Conservation (phyloP, 2,888 invertebrate genomes). For the Dorcus hopei region DNA sequence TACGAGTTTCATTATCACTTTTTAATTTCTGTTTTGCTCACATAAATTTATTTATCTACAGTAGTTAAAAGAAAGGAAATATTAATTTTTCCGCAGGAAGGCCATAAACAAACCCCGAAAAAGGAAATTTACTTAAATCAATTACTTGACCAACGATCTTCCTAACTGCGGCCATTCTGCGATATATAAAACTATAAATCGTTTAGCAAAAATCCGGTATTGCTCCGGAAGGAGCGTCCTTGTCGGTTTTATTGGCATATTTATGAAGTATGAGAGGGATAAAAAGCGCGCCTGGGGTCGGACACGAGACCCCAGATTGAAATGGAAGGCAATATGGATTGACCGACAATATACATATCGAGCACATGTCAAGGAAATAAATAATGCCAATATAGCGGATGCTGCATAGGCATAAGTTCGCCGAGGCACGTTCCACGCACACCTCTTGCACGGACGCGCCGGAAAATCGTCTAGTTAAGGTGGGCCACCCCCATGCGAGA, state of each 20-base stretch:
- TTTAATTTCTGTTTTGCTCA: too few species aligned
- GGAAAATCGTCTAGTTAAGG: slow-evolving; percentile 17
- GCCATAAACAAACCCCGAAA: background rate
- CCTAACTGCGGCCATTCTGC: slow-evolving; percentile 35
- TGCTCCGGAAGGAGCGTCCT: slow-evolving; percentile 34
- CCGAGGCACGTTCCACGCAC: slow-evolving; percentile 34
- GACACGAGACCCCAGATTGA: slow-evolving; percentile 28
- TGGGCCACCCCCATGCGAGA: slow-evolving; percentile 22
- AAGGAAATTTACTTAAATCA: slow-evolving; percentile 37
- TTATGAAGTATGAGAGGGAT: slow-evolving; percentile 43
- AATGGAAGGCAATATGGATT: slow-evolving; percentile 43
- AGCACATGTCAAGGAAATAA: slow-evolving; percentile 49
- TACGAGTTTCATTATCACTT: slow-evolving; percentile 33
- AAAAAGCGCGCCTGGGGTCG: slow-evolving; percentile 26
- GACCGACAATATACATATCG: slow-evolving; percentile 50
- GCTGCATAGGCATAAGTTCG: slow-evolving; percentile 36
- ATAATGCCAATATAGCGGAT: slow-evolving; percentile 45
- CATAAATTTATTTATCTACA: background rate
- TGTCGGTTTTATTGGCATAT: slow-evolving; percentile 41
- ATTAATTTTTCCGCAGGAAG: background rate
- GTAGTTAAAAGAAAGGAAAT: background rate
- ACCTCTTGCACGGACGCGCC: slow-evolving; percentile 29
- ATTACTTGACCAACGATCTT: slow-evolving; percentile 40
- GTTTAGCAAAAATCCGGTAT: slow-evolving; percentile 35
- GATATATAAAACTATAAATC: slow-evolving; percentile 45